These are phyloP conservation scores for Scotopteryx bipunctaria DNA, from an alignment of 2,888 invertebrate species.

Conservation along the genomic window DNA sequence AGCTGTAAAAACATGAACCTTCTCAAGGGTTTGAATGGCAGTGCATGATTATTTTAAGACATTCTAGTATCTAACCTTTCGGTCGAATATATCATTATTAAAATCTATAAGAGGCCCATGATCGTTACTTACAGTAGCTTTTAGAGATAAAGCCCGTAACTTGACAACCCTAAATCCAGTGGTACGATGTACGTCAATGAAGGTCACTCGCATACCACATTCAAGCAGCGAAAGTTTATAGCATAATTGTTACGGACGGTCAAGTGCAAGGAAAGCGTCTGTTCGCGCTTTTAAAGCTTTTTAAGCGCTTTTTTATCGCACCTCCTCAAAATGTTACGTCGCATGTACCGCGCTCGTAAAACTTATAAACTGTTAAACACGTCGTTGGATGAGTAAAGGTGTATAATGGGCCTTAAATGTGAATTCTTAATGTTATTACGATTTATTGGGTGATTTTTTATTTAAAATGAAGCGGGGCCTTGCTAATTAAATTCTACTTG, in stretches of 20 bases:
- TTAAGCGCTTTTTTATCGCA: conserved; percentile 31
- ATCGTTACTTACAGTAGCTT: too few relatives aligned
- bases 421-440: conserved; percentile 19
- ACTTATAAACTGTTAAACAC: conserved; percentile 31
- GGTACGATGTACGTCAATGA: conserved; percentile 40
- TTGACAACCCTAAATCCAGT: conserved; percentile 16
- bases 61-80: too few relatives aligned
- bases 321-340: conserved; percentile 26
- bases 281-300: conserved; percentile 29
- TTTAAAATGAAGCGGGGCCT: not conserved
- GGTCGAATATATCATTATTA: too few relatives aligned
- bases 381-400: conserved; percentile 25
- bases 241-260: conserved; percentile 61
- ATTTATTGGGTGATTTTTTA: conserved; percentile 15
- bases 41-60: too few relatives aligned
- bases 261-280: conserved; percentile 65
- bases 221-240: conserved; percentile 70
- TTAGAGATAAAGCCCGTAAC: not conserved
- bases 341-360: conserved; percentile 33
- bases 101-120: too few relatives aligned
- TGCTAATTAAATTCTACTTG: not conserved
- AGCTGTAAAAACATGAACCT: too few relatives aligned
- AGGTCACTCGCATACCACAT: conserved; percentile 60
- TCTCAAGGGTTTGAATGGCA: too few relatives aligned
- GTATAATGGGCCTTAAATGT: conserved; percentile 20